Evolutionary conservation across 2,888 invertebrate genomes (phyloP), one percentile per base, ranked within the genome.

Genomic region (Drosophila hamatofila): DNA sequence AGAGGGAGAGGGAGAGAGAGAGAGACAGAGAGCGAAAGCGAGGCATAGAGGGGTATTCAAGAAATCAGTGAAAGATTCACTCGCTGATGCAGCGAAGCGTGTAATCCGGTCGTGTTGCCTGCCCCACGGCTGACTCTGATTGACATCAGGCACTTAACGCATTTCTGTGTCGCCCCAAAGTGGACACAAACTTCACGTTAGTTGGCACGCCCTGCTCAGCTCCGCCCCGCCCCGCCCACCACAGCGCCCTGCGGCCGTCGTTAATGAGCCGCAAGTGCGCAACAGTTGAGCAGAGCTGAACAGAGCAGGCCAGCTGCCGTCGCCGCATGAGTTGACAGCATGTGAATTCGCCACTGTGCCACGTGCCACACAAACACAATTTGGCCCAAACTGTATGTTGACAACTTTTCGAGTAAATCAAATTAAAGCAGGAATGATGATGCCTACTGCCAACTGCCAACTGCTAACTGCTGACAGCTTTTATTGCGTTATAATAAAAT

Each of bases 121-220:
- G 56, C 49, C 67, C 64, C 54, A 44, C 21, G 64, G 55, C 65
- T 35, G 60, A 59, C 70, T 74, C 71, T 88, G 84, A 84, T 85
- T 84, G 88, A 85, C 84, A 84, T 71, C 75, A 58, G 64, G 73
- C 84, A 84, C 84, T 84, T 84, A 84, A 81, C 85, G 88, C 88
- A 65, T 84, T 82, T 71, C 61, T 60, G 52, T 72, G 74, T 62
- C 57, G 30, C 52, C 56, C 48, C 59, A 59, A 69, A 70, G 70
- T 78, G 65, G 48, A 69, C 61, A 44, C 37, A 30, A 18, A 54
- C 35, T 51, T 44, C 44, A 54, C 37, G 37, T 18, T 9, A 25
- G 35, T 23, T 23, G 35, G 11, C 35, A 51, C 56, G 25, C 16
- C 27, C 52, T n/a, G n/a, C n/a, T n/a, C 27, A 30, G 27, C 30